Base-by-base conservation (phyloP, 2,113 vertebrate genomes). In the Pseudorectes ferrugineus region DNA sequence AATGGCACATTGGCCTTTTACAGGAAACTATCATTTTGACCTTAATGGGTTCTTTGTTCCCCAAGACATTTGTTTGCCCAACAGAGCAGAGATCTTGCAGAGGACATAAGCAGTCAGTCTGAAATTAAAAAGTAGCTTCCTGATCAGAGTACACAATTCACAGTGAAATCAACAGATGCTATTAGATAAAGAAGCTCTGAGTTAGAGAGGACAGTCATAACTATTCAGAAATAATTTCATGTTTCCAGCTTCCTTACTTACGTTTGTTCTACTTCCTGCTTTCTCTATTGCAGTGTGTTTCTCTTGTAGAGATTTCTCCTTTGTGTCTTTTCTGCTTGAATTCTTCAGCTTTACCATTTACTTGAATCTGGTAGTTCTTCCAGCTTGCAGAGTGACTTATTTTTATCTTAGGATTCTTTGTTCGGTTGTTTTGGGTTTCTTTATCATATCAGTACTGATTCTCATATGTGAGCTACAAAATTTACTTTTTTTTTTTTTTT, bases 111-210 rank as follows among this genome's bases (percentile, higher is more conserved):
- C 38, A 82, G 52, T 74, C 48, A 79, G 38, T 74, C 61, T 88
- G 88, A 76, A 93, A 91, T 94, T 63, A 88, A 90, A 89, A 93
- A 59, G 38, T 63, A 49, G 23, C 65, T 86, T 91, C 62, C 55
- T 90, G 85, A 68, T 35, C 42, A 80, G 38, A 66, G 48, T 15
- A 19, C 33, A n/a, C 38, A 61, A 46, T 80, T 83, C 71, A 70
- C 72, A 76, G 52, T n/a, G 29, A 65, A 88, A 35, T 71, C 79
- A 65, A 52, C 46, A 82, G 76, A 67, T 75, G n/a, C 48, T 63
- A 36, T 26, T 72, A 67, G 62, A 57, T 71, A 55, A 63, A 74
- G 46, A 91, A 84, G 14, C 23, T 71, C 16, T 19, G 20, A 81
- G 28, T 42, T 51, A 72, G 66, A 65, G 54, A 57, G 42, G 18